Evolutionary conservation across 2,113 vertebrate genomes (phyloP).

Genomic region (Trogon surrucura): DNA sequence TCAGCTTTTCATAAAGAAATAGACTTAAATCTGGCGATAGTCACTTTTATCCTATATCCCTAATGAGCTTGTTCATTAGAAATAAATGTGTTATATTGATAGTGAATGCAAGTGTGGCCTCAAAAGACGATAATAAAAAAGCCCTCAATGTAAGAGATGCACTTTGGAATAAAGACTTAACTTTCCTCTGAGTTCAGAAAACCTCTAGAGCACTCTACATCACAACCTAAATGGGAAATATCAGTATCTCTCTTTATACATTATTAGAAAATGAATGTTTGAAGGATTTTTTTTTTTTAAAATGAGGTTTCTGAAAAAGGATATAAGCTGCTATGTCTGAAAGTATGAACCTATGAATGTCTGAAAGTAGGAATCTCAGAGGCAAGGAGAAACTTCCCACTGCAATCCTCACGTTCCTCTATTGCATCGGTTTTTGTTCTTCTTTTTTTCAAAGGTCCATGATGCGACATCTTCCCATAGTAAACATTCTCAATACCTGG

Average conservation of each 20-base stretch:
- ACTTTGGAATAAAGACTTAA: background rate
- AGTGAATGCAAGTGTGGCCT: background rate
- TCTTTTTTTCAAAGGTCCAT: accelerated
- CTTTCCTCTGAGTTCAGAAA: background rate
- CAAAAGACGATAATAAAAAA: background rate
- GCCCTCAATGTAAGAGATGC: background rate
- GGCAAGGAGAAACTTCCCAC: background rate
- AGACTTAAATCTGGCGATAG: background rate
- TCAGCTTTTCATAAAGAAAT: background rate
- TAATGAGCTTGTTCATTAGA: background rate
- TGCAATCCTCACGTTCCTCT: background rate
- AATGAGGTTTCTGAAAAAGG: background rate
- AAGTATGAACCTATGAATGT: background rate
- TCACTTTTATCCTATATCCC: background rate
- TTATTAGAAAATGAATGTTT: background rate
- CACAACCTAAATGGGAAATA: background rate
- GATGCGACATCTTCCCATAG: background rate
- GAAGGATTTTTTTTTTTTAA: background rate
- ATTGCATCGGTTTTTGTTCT: accelerated
- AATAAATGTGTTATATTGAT: background rate
- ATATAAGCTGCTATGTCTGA: background rate
- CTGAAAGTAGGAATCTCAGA: background rate
- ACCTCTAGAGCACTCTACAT: background rate
- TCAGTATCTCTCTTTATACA: background rate
- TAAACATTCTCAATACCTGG: background rate